These are phyloP conservation scores for Loripinus fragilis DNA, from an alignment of 2,888 invertebrate genomes.

Conservation along the genomic window DNA sequence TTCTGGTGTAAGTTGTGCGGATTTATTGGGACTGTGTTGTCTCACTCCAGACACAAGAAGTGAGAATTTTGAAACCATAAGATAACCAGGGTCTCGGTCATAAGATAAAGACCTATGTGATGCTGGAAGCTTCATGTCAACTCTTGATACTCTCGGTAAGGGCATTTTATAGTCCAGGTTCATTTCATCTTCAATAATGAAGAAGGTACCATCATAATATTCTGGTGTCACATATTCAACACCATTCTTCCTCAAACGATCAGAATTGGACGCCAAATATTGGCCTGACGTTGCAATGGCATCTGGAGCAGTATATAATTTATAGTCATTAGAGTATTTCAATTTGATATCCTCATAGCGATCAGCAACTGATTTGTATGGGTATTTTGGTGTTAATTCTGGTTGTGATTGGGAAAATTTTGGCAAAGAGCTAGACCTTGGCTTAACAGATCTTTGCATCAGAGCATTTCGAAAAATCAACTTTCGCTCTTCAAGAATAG, in stretches of 20 bases:
- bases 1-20: conserved; percentile 13
- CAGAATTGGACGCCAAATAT: not conserved
- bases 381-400: not conserved
- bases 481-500: conserved; percentile 20
- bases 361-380: conserved; percentile 47
- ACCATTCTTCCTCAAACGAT: not conserved
- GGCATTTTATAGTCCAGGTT: conserved; percentile 35
- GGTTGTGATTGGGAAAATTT: not conserved
- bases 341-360: conserved; percentile 57
- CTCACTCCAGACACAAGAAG: conserved; percentile 42
- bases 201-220: conserved; percentile 37
- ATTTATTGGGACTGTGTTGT: conserved; percentile 9
- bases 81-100: conserved; percentile 53
- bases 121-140: conserved; percentile 24
- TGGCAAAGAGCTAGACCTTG: conserved; percentile 3
- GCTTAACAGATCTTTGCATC: not conserved
- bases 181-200: conserved; percentile 45
- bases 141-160: conserved; percentile 20
- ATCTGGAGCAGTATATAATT: conserved; percentile 5
- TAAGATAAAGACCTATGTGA: conserved; percentile 32
- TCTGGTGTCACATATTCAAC: conserved; percentile 1
- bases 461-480: not conserved
- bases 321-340: conserved; percentile 45
- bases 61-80: conserved; percentile 54
- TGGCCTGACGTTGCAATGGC: not conserved